Evolutionary conservation across 2,888 invertebrate species (phyloP), one percentile per base, ranked within the genome.

Genomic region (Tetragonula carbonaria): DNA sequence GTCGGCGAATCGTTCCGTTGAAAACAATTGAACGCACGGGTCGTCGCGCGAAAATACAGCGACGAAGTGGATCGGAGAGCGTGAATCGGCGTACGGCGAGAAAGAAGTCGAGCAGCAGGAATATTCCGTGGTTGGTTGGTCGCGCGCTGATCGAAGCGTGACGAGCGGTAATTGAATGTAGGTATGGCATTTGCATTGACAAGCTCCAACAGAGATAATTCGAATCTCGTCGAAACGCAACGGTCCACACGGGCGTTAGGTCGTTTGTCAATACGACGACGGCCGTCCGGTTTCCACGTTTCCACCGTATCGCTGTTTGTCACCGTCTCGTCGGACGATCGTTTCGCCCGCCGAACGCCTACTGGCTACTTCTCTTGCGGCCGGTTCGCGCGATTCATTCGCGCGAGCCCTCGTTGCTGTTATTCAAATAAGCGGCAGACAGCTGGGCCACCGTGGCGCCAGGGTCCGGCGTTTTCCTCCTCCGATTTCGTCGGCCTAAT

Each of bases 231-330:
- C 92, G 93, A 93, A 28, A 94, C 92, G 92, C 93, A 92, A 91
- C 92, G 91, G 91, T 91, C 91, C 92, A 90, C 92, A 92, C 88
- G 89, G 88, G 90, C 91, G 93, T 91, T 93, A 92, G 94, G 92
- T 94, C 94, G 93, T 93, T 96, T 91, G 94, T 95, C 91, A 95
- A 95, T 93, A 95, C 95, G 88, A 94, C 95, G 91, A 95, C 95
- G 90, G 95, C 90, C 90, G 91, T 88, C 88, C 90, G 90, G 90
- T 90, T 88, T 90, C 90, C 89, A 86, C 90, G 87, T 87, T 88
- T 86, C 86, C 85, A 90, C 86, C 91, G 90, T 88, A 88, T 90
- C 88, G 90, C 90, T 91, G 92, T 92, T 92, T 92, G 92, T 92
- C 92, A 92, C 90, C 89, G 90, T 90, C 88, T 90, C 89, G 86